Base-by-base conservation (phyloP, 1,140 invertebrate genomes). In the Sinonovacula constricta region DNA sequence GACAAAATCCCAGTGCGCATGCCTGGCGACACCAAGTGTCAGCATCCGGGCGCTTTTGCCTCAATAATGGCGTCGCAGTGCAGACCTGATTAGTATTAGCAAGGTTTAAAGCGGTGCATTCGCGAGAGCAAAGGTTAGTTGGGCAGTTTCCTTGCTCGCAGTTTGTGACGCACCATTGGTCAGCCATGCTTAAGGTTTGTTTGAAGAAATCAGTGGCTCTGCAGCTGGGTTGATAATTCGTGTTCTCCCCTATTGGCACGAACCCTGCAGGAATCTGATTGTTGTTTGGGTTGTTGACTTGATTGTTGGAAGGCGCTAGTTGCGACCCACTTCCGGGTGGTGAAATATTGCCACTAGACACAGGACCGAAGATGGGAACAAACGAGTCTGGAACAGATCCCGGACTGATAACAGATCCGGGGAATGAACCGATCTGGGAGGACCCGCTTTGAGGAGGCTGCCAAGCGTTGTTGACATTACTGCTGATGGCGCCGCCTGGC, bases 11-110 rank as follows among this genome's bases (percentile, higher is more conserved):
- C 2, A 10, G 22, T 26, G 26, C 15, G 24, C 71, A 75, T 30
- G 2, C 49, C n/a, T 75, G 1, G 2, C 1, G 7, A 31, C 71
- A 75, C 71, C 71, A 75, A 34, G 51, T 39, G 51, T 75, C 60
- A 14, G 71, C 71, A 18, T 18, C 26, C 24, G 10, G 31, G 2
- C 30, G 60, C 5, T 34, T 65, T 22, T 36, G n/a, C 26, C 59
- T 39, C 59, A 45, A 75, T 22, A 75, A 65, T 53, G 24, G 26
- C 22, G 45, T 63, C n/a, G 71, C 71, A 18, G 7, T 75, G 39
- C 71, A 75, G 10, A 14, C 22, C 1, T 31, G 24, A 15, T 18
- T 2, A 22, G 18, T 34, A 18, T 56, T 18, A 0, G 28, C 22
- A 34, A 34, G n/a, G 3, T 49, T 3, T 34, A 28, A 10, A 12